Evolutionary conservation across 2,888 invertebrate species (phyloP).

Genomic region (Agrochola lota): DNA sequence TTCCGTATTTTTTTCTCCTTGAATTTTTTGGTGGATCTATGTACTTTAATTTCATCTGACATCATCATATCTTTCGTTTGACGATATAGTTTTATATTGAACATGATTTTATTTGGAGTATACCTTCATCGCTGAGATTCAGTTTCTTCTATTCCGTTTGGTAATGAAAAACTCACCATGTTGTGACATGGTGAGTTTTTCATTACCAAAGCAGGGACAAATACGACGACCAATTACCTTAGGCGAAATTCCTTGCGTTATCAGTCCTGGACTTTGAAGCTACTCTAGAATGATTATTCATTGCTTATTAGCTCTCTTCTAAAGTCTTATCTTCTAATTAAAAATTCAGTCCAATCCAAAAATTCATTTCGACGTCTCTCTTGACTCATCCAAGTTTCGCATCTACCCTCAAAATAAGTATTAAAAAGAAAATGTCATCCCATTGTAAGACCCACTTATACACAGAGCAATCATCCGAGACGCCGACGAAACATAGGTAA

Average conservation of each 20-base stretch:
- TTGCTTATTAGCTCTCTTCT: neutral
- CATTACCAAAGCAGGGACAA: neutral
- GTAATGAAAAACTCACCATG: no score
- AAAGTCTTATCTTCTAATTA: slow-evolving; percentile 30
- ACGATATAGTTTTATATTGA: no score
- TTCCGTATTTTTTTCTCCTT: neutral
- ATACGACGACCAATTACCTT: neutral
- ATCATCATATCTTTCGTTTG: no score
- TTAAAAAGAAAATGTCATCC: slow-evolving; percentile 81
- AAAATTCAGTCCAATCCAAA: slow-evolving; percentile 49
- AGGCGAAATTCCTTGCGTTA: neutral
- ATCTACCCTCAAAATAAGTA: slow-evolving; percentile 73
- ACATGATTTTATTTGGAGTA: no score
- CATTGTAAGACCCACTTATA: slow-evolving; percentile 76
- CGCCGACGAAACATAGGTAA: slow-evolving; percentile 73
- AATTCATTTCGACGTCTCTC: slow-evolving; percentile 48
- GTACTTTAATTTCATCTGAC: neutral
- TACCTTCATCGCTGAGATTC: no score
- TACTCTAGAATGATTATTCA: slow-evolving; percentile 18
- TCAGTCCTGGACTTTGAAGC: neutral
- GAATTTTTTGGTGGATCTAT: no score
- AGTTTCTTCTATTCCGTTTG: no score
- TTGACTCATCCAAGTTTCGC: slow-evolving; percentile 46
- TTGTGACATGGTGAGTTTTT: neutral
- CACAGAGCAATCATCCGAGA: slow-evolving; percentile 82